Percentiles rank a stretch among this genome's conserved stretches.
phyloP scores from a whole-genome alignment of 1,140 invertebrate genomes.

The Microplitis mediator region DNA sequence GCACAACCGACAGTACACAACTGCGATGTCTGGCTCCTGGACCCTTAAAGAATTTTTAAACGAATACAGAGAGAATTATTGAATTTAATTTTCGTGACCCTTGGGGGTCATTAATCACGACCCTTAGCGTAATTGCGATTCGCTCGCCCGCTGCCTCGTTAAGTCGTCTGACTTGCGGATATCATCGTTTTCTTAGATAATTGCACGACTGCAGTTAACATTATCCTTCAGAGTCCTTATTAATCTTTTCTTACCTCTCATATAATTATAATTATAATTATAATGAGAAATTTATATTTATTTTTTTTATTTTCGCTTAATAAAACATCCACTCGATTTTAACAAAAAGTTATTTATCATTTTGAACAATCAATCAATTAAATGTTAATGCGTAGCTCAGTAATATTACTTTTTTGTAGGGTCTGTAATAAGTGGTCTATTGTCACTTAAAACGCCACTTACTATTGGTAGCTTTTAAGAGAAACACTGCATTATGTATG shows the following conservation, averaged over 20 bases:
- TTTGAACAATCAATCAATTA: no score
- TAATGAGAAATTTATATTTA: no score
- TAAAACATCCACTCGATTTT: neutral
- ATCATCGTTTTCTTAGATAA: constrained; percentile 31
- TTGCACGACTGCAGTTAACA: constrained; percentile 25
- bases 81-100: constrained; percentile 30
- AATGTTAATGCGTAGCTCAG: neutral
- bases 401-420: neutral
- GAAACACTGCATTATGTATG: constrained; percentile 52
- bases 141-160: constrained; percentile 22
- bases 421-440: constrained; percentile 40
- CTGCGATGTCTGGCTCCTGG: neutral
- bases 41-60: constrained; percentile 23
- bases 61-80: constrained; percentile 25
- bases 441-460: constrained; percentile 38
- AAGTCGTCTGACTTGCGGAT: constrained; percentile 30
- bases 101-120: constrained; percentile 29
- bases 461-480: constrained; percentile 42
- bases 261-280: no score
- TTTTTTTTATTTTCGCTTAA: neutral
- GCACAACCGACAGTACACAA: neutral
- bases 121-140: constrained; percentile 30
- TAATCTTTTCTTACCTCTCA: constrained; percentile 16
- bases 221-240: constrained; percentile 15
- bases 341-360: no score